Conservation (phyloP, 2,888 invertebrate species). For the Eurois occulta region DNA sequence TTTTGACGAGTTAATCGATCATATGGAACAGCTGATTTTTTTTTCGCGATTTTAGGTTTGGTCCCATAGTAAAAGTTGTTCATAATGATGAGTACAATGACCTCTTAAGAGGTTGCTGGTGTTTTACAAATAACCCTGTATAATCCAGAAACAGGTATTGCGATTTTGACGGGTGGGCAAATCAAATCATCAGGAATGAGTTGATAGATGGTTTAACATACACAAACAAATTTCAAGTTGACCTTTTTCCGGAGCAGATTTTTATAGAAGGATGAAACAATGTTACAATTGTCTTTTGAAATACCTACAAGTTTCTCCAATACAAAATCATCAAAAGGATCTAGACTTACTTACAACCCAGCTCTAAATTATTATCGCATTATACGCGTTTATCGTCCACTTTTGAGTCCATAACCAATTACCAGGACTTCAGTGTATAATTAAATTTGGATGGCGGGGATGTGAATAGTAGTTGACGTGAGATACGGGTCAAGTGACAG, state of each 20-base stretch:
- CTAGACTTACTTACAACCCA: neutral
- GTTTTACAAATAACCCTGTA: too few relatives aligned
- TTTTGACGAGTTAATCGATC: too few relatives aligned
- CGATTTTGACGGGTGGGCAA: neutral
- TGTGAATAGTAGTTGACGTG: conserved; percentile 47
- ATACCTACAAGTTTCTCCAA: neutral
- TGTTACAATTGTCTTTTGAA: too few relatives aligned
- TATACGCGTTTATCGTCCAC: neutral
- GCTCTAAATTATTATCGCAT: neutral
- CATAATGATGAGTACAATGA: too few relatives aligned
- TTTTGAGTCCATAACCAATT: conserved; percentile 35
- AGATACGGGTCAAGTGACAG: conserved; percentile 67
- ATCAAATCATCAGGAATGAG: neutral
- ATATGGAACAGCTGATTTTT: too few relatives aligned
- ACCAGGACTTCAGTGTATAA: conserved; percentile 37
- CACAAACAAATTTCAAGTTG: neutral
- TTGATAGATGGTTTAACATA: too few relatives aligned
- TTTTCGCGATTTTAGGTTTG: too few relatives aligned
- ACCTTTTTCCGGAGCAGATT: neutral
- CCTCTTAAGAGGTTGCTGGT: too few relatives aligned
- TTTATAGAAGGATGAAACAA: neutral
- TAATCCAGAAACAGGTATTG: too few relatives aligned
- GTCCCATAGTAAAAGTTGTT: too few relatives aligned
- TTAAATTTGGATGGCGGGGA: conserved; percentile 51
- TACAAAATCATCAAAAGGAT: neutral